Conservation (phyloP, 1,140 invertebrate species). For the Goniozus legneri region DNA sequence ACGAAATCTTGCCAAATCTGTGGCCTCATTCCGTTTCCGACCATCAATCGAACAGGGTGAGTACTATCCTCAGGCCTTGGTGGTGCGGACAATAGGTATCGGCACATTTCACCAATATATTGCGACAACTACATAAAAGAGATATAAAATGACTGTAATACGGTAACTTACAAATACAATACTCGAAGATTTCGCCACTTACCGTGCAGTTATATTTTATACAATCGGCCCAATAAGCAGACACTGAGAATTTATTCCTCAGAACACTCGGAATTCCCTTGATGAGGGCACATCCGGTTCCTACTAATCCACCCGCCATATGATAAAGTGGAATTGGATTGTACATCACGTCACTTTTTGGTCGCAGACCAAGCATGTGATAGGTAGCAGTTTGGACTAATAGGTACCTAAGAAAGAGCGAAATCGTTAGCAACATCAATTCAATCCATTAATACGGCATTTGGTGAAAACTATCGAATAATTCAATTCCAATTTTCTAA, state of each 20-base stretch:
- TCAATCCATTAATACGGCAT: no score
- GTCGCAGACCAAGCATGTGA: constrained; percentile 43
- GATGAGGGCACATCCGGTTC: constrained; percentile 62
- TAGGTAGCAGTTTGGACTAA: constrained; percentile 45
- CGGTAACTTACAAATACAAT: not conserved
- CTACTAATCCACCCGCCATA: constrained; percentile 63
- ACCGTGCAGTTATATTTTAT: constrained; percentile 71
- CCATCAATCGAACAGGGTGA: constrained; percentile 49
- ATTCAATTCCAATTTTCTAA: no score
- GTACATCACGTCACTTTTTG: constrained; percentile 55
- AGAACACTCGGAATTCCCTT: constrained; percentile 65
- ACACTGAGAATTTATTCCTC: constrained; percentile 72
- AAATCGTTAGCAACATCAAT: not conserved
- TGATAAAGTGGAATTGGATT: constrained; percentile 70
- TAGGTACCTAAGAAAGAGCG: constrained; percentile 39
- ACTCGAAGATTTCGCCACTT: constrained; percentile 28
- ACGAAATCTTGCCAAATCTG: constrained; percentile 52
- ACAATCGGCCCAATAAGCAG: constrained; percentile 73
- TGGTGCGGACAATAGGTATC: constrained; percentile 69
- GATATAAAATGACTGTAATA: constrained; percentile 6
- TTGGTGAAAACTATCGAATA: no score
- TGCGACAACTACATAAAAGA: constrained; percentile 59
- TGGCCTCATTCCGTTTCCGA: constrained; percentile 52
- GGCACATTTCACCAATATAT: constrained; percentile 80
- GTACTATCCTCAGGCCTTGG: constrained; percentile 47